These are phyloP conservation scores for Triplophysa bombifrons DNA, from an alignment of 2,797 vertebrate species.

Conservation along the genomic window DNA sequence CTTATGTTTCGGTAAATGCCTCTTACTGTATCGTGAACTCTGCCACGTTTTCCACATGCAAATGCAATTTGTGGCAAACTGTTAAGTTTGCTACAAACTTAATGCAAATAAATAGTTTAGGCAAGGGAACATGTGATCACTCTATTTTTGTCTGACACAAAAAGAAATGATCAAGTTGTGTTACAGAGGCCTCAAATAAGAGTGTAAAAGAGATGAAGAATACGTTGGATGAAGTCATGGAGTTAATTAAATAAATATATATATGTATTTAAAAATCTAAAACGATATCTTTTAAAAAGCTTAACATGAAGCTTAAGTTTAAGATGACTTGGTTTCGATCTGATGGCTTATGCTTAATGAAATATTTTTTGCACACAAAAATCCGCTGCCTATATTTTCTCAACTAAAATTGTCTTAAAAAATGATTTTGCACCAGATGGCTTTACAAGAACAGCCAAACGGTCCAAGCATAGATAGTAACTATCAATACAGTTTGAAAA, in stretches of 20 bases:
- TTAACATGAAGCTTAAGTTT: no score
- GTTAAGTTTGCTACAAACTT: background rate
- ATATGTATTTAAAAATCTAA: no score
- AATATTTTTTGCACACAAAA: no score
- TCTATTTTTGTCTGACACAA: background rate
- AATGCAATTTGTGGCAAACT: background rate
- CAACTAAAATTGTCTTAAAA: no score
- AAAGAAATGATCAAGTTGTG: background rate
- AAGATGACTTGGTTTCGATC: no score
- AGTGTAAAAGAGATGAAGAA: background rate
- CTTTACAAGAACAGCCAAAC: background rate
- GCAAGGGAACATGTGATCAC: background rate
- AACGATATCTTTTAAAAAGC: no score
- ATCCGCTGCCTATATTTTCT: no score
- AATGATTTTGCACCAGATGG: no score
- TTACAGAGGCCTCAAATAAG: background rate
- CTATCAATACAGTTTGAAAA: background rate
- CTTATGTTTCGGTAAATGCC: background rate
- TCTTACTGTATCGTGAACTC: background rate
- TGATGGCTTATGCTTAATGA: background rate
- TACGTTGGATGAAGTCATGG: background rate
- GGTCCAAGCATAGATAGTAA: background rate
- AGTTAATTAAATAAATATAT: background rate
- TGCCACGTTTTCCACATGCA: constrained; percentile 4
- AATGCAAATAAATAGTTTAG: constrained; percentile 3